phyloP scores from a whole-genome alignment of 2,113 vertebrate genomes.

The Hydrochoerus hydrochaeris region DNA sequence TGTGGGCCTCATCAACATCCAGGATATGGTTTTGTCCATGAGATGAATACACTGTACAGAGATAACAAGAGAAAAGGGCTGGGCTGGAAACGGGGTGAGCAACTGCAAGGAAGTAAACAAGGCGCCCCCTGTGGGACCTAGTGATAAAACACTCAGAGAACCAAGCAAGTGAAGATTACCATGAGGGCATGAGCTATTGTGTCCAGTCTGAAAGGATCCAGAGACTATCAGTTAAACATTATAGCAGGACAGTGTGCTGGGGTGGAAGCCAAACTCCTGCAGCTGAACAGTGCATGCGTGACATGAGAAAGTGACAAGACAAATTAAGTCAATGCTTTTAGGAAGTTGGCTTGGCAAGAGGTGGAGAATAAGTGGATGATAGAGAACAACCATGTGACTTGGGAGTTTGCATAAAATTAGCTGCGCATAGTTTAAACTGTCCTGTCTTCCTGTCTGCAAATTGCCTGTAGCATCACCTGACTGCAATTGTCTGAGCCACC shows the following conservation, averaged over 20 bases:
- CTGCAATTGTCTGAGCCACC: not conserved
- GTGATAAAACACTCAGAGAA: not conserved
- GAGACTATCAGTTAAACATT: not conserved
- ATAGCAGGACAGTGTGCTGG: accelerated
- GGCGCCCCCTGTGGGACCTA: not conserved
- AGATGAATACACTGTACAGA: not conserved
- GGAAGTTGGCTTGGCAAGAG: not conserved
- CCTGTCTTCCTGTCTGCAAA: not conserved
- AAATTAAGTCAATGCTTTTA: not conserved
- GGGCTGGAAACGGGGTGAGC: not conserved
- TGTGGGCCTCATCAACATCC: not conserved
- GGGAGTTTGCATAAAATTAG: not conserved
- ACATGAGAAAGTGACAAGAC: not conserved
- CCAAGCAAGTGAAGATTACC: not conserved
- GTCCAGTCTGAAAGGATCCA: not conserved
- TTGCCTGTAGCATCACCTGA: not conserved
- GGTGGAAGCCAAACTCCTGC: not conserved
- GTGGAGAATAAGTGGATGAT: not conserved
- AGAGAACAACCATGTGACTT: not conserved
- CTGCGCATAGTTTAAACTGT: not conserved
- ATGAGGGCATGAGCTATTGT: accelerated
- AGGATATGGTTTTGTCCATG: not conserved
- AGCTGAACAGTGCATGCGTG: accelerated
- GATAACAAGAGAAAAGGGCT: not conserved
- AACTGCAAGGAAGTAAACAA: not conserved